phyloP scores from a whole-genome alignment of 2,113 vertebrate genomes.

The Fulmarus glacialis region DNA sequence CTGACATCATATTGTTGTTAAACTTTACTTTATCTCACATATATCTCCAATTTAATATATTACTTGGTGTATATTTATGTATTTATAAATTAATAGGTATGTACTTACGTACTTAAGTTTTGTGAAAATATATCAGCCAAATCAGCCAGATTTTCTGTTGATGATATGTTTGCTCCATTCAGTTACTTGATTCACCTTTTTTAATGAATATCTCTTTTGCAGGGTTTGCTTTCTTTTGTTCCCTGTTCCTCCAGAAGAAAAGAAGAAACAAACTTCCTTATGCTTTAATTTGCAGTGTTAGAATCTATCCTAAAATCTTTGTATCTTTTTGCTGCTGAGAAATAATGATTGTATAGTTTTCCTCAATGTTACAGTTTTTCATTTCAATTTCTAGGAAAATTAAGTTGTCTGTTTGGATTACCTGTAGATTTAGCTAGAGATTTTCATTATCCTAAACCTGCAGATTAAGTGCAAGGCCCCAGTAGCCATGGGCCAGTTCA shows the following conservation, averaged over 20 bases:
- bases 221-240: not conserved
- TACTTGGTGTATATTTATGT: not conserved
- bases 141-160: not conserved
- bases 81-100: not conserved
- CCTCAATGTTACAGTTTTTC: not conserved
- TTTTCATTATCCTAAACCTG: not conserved
- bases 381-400: not conserved
- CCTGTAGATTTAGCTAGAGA: not conserved
- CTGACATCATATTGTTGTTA: not conserved
- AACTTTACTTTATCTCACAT: not conserved
- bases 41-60: not conserved
- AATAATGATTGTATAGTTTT: not conserved
- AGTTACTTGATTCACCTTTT: not conserved
- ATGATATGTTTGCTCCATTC: not conserved
- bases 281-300: not conserved
- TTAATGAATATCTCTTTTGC: not conserved
- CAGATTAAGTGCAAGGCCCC: not conserved
- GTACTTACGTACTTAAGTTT: rapidly evolving
- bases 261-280: not conserved
- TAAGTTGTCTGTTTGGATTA: not conserved
- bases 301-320: not conserved
- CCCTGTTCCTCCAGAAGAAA: not conserved
- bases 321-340: not conserved
- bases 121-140: not conserved
- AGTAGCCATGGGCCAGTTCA: not conserved